A percentile compares a stretch with the other conserved stretches of the same genome.
phyloP scores from a whole-genome alignment of 1,140 invertebrate species.

The Formica selysi region DNA sequence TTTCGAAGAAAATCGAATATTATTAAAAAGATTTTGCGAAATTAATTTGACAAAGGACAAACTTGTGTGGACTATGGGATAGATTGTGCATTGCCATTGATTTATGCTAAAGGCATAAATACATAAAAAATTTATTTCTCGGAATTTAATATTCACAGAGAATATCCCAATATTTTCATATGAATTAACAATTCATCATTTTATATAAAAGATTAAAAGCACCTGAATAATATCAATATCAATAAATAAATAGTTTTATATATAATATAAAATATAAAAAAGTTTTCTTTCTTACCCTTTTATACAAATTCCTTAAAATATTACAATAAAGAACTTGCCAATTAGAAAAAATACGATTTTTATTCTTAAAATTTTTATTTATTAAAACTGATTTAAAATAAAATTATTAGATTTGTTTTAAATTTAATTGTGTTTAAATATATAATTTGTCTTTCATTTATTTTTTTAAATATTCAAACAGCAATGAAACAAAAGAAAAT shows the following conservation, averaged over 20 bases:
- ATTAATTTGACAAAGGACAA: background rate
- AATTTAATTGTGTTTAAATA: no score
- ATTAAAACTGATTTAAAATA: background rate
- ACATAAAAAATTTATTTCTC: background rate
- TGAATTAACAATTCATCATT: background rate
- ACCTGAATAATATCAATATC: background rate
- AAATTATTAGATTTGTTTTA: slow-evolving; percentile 1
- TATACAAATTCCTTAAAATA: background rate
- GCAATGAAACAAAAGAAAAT: background rate
- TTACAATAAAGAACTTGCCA: background rate
- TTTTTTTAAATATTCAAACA: background rate
- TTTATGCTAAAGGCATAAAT: slow-evolving; percentile 25
- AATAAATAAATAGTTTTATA: background rate
- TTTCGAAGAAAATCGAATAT: slow-evolving; percentile 52
- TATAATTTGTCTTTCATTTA: background rate
- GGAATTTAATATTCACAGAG: background rate
- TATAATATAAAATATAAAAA: background rate
- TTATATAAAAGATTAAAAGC: background rate
- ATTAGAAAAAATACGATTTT: background rate
- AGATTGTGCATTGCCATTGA: slow-evolving; percentile 46
- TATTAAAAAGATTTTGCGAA: slow-evolving; percentile 55
- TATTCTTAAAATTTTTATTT: background rate
- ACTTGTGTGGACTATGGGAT: slow-evolving; percentile 53
- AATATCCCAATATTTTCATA: background rate
- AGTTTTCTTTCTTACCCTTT: background rate